Evolutionary conservation across 1,140 invertebrate species (phyloP).

Genomic region (Lucilia sericata): DNA sequence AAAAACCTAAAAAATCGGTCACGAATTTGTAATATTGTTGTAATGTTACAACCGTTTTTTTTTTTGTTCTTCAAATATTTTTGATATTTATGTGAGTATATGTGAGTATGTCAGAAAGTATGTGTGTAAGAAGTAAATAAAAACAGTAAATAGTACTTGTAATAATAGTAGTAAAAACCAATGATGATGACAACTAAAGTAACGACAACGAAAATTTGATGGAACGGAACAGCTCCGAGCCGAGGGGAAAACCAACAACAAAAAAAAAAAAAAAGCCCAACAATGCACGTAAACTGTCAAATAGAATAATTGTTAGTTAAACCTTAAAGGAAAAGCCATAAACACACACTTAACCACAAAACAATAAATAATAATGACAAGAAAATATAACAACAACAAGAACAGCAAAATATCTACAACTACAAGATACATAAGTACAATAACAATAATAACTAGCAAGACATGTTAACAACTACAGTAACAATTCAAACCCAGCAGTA

Average conservation of each 20-base stretch:
- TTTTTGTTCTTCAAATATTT: too few relatives aligned
- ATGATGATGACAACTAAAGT: slow-evolving; percentile 25
- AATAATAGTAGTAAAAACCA: slow-evolving; percentile 19
- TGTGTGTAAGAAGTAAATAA: background rate
- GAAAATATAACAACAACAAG: background rate
- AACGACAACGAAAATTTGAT: background rate
- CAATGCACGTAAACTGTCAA: slow-evolving; percentile 37
- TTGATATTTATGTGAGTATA: too few relatives aligned
- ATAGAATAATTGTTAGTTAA: slow-evolving; percentile 36
- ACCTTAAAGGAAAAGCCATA: background rate
- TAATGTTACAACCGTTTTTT: background rate
- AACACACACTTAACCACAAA: background rate
- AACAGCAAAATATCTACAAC: too few relatives aligned
- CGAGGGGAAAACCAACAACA: background rate
- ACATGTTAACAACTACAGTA: background rate
- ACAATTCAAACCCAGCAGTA: background rate
- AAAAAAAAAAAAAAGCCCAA: background rate
- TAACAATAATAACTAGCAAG: background rate
- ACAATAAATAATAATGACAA: slow-evolving; percentile 25
- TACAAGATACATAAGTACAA: background rate
- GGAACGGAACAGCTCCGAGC: background rate
- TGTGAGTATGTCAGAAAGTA: too few relatives aligned
- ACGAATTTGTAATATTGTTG: slow-evolving; percentile 40
- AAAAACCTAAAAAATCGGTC: slow-evolving; percentile 29
- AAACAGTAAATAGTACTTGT: background rate